Percentiles rank a stretch among this genome's conserved stretches.
These are phyloP conservation scores for Danio albolineatus DNA, from an alignment of 2,797 vertebrate genomes.

Conservation along the genomic window DNA sequence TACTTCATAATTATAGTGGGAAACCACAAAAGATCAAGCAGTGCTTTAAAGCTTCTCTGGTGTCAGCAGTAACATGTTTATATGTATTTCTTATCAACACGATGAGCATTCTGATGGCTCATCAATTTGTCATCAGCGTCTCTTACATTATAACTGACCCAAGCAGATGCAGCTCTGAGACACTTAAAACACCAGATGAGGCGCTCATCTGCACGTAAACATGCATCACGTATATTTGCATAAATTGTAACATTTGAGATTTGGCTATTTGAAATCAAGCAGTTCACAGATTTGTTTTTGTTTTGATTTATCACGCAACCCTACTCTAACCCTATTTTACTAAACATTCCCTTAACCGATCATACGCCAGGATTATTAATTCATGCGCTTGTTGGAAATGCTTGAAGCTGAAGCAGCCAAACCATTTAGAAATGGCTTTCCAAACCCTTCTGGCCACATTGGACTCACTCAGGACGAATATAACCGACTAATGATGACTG, in stretches of 20 bases:
- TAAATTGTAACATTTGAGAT: background rate
- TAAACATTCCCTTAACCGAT: background rate
- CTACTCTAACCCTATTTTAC: background rate
- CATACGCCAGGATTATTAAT: background rate
- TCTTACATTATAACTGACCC: background rate
- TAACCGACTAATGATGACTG: conserved; percentile 53
- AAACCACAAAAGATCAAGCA: too few relatives aligned
- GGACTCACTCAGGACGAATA: conserved; percentile 42
- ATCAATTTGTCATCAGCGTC: background rate
- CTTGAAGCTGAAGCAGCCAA: conserved; percentile 1
- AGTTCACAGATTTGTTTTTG: background rate
- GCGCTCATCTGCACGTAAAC: background rate
- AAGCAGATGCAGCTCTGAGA: background rate
- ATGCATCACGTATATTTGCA: background rate
- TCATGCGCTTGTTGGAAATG: background rate
- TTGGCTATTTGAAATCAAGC: too few relatives aligned
- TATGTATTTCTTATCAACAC: background rate
- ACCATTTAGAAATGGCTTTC: background rate
- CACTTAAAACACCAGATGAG: background rate
- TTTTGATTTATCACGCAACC: background rate
- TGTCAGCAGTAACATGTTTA: background rate
- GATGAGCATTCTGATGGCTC: background rate
- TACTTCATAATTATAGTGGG: too few relatives aligned
- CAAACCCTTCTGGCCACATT: too few relatives aligned
- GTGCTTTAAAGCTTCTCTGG: background rate